phyloP scores from a whole-genome alignment of 2,797 vertebrate species.

The Lepus oiostolus region DNA sequence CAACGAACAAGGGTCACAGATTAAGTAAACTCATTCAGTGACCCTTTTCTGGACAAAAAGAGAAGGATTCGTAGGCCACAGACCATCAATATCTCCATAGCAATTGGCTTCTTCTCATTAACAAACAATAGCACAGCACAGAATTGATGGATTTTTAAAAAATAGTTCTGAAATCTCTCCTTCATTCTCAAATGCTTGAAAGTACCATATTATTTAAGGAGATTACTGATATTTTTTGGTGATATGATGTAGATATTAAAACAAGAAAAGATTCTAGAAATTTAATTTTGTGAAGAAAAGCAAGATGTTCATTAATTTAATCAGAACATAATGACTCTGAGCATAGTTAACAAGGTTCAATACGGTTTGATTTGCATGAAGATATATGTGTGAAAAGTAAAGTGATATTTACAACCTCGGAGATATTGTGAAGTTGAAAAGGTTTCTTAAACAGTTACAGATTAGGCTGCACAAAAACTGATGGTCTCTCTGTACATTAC shows the following conservation, averaged over 20 bases:
- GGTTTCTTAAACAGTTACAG: not conserved
- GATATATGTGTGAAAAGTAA: not conserved
- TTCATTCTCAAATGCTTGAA: not conserved
- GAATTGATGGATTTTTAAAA: not conserved
- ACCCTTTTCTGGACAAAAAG: slow-evolving; percentile 49
- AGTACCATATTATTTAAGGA: not conserved
- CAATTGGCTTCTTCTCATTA: slow-evolving; percentile 57
- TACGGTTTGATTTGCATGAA: slow-evolving; percentile 64
- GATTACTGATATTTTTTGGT: slow-evolving; percentile 29
- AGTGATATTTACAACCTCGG: slow-evolving; percentile 35
- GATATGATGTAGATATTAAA: not conserved
- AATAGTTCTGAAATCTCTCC: not conserved
- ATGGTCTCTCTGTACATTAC: not conserved
- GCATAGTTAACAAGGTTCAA: slow-evolving; percentile 61
- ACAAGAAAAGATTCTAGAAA: slow-evolving; percentile 56
- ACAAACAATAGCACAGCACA: not conserved
- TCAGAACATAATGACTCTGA: slow-evolving; percentile 41
- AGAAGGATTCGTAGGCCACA: slow-evolving; percentile 36
- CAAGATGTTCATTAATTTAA: slow-evolving; percentile 64
- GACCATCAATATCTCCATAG: not conserved
- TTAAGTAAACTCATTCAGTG: slow-evolving; percentile 61
- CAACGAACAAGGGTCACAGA: slow-evolving; percentile 49
- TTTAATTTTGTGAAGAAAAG: slow-evolving; percentile 71
- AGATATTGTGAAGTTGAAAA: not conserved
- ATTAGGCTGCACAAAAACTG: not conserved